Evolutionary conservation across 2,888 invertebrate species (phyloP), one percentile per base, ranked within the genome.

Genomic region (Cheilosia scutellata): DNA sequence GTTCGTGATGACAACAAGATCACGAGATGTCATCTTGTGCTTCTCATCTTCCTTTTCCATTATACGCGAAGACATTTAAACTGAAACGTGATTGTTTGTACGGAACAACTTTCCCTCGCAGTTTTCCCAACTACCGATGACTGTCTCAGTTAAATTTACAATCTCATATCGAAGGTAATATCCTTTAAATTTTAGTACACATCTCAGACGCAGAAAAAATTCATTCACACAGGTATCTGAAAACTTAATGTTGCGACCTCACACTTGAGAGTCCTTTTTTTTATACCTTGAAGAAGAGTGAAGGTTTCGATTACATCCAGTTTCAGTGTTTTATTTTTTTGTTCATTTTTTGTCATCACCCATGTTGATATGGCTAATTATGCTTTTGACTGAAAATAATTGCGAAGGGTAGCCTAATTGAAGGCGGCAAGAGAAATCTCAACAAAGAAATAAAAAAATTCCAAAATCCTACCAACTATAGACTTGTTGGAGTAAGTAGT

Each of bases 291-390:
- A 37, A 13, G 20, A 20, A 20, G 29, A 20, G 29, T 31, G 7
- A 13, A n/a, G 79, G 79, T 66, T 60, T 79, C 72, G 60, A 65
- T 79, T 79, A 79, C 79, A 66, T 72, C 49, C 40, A 58, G 71
- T 72, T 71, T 57, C 2, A 11, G 31, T 31, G 11, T 20, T 49
- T 7, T 51, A 4, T 29, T 27, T 55, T 55, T 51, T 65, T 27
- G 27, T 5, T 6, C 25, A 9, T 29, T 29, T 13, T n/a, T 7
- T 16, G 27, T 37, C 49, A 51, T 65, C 49, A 57, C 57, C 47
- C 63, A 71, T 71, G 63, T 57, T 71, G 78, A 40, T 71, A 66
- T 66, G 79, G 79, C 27, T 79, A 79, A 79, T 79, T 79, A 72
- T 51, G 47, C 60, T 72, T 78, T 70, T 63, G 49, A 20, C 20